phyloP scores from a whole-genome alignment of 2,888 invertebrate genomes.

The Plagodis pulveraria region DNA sequence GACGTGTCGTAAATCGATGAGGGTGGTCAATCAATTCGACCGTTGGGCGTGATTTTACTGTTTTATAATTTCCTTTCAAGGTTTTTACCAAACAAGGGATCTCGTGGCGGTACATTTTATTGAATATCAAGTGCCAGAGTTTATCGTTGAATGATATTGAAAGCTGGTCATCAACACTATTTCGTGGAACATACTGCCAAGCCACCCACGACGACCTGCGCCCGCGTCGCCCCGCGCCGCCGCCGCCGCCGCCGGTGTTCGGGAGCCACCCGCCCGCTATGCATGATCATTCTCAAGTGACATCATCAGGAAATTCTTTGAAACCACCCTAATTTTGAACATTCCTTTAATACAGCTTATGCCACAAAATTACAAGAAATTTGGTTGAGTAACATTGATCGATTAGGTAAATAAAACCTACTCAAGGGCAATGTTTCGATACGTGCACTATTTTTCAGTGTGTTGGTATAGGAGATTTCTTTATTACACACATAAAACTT shows the following conservation, averaged over 20 bases:
- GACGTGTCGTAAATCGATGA: slow-evolving; percentile 24
- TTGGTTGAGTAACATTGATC: slow-evolving; percentile 23
- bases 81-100: slow-evolving; percentile 34
- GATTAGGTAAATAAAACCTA: slow-evolving; percentile 32
- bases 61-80: slow-evolving; percentile 36
- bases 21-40: slow-evolving; percentile 38
- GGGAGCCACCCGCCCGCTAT: slow-evolving; percentile 49
- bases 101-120: slow-evolving; percentile 42
- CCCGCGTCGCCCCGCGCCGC: slow-evolving; percentile 13
- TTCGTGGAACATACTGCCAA: slow-evolving; percentile 78
- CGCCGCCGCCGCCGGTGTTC: slow-evolving; percentile 37
- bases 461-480: slow-evolving; percentile 52
- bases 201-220: slow-evolving; percentile 73
- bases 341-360: slow-evolving; percentile 21
- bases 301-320: slow-evolving; percentile 44
- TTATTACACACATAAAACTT: slow-evolving; percentile 74
- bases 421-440: slow-evolving; percentile 32
- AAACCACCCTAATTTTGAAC: slow-evolving; percentile 24
- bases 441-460: slow-evolving; percentile 43
- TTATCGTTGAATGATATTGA: slow-evolving; percentile 61
- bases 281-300: slow-evolving; percentile 55
- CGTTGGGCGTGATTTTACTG: slow-evolving; percentile 31
- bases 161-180: slow-evolving; percentile 64
- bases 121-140: slow-evolving; percentile 55
- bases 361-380: slow-evolving; percentile 25